Evolutionary conservation across 2,888 invertebrate genomes (phyloP), one percentile per base, ranked within the genome.

Genomic region (Trissonchulus sp.): DNA sequence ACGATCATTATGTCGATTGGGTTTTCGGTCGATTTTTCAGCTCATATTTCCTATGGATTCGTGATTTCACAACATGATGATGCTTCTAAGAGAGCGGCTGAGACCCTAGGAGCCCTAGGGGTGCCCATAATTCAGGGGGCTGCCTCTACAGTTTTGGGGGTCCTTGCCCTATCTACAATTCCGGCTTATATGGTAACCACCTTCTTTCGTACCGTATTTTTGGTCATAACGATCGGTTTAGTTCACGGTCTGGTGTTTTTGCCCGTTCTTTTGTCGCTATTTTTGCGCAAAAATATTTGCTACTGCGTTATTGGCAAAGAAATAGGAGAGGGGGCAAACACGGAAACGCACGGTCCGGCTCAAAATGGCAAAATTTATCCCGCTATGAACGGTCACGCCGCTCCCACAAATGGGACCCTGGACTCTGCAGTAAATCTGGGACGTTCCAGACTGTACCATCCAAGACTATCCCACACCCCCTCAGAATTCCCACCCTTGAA

Each of bases 1-100:
- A 94, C 94, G 84, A 88, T 96, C 75, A 95, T 96, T 80, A 95
- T 96, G 94, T 95, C 95, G 84, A 94, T 96, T 77, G 96, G 95
- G 74, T 96, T 95, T 87, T 93, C 93, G 3, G 94, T 96, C 0
- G 95, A 96, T 83, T 96, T 94, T 84, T 93, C 94, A 0, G 95
- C 94, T 1, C 94, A 94, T 84, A 82, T 83, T 71, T 83, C 83
- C 2, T 84, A 83, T 77, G 84, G 84, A 18, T 81, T 80, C 74
- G 81, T 81, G 31, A 78, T 81, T 23, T 79, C 80, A 1, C 79
- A 63, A 2, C 37, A 72, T 2, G 2, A 2, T 15, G 2, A 8
- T 3, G 71, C 74, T 0, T 89, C 91, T 73, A 92, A 92, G 36
- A 89, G 91, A 78, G 93, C 94, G 0, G 90, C 90, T 79, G 93